Percentiles rank a stretch among this genome's conserved stretches.
These are phyloP conservation scores for Virgularia gustaviana DNA, from an alignment of 92 coral and sea anemone genomes.

Conservation along the genomic window DNA sequence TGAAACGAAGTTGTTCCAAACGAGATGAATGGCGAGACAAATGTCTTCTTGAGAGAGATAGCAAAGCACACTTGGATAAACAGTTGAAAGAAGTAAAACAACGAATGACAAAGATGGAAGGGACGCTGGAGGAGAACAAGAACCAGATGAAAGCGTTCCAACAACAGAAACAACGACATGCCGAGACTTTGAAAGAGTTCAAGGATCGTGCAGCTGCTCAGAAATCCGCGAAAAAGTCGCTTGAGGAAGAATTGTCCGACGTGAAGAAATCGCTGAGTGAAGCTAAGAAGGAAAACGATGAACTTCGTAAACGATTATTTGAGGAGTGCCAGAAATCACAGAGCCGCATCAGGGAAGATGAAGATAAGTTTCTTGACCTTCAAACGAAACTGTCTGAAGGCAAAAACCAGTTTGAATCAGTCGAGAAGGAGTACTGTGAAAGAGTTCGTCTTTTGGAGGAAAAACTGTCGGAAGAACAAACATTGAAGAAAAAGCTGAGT, in stretches of 20 bases:
- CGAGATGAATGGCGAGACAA: slow-evolving; percentile 60
- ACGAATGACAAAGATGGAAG: slow-evolving; percentile 58
- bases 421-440: slow-evolving; percentile 58
- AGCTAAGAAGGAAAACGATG: slow-evolving; percentile 46
- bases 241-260: slow-evolving; percentile 45
- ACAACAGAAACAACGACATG: slow-evolving; percentile 32
- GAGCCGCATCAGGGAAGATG: slow-evolving; percentile 46
- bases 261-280: slow-evolving; percentile 38
- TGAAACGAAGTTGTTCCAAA: slow-evolving; percentile 58
- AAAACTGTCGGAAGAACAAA: slow-evolving; percentile 60
- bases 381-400: slow-evolving; percentile 56
- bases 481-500: slow-evolving; percentile 62
- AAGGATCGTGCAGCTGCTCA: slow-evolving; percentile 48
- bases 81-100: slow-evolving; percentile 52
- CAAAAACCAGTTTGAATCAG: slow-evolving; percentile 31
- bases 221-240: slow-evolving; percentile 49
- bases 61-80: slow-evolving; percentile 50
- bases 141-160: slow-evolving; percentile 39
- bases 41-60: slow-evolving; percentile 55
- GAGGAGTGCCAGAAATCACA: slow-evolving; percentile 54
- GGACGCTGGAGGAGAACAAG: slow-evolving; percentile 36
- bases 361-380: slow-evolving; percentile 60
- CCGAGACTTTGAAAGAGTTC: slow-evolving; percentile 44
- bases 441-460: slow-evolving; percentile 67
- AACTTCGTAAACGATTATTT: slow-evolving; percentile 53